Base-by-base conservation (phyloP, 2,113 vertebrate genomes). In the Sclerurus mexicanus region DNA sequence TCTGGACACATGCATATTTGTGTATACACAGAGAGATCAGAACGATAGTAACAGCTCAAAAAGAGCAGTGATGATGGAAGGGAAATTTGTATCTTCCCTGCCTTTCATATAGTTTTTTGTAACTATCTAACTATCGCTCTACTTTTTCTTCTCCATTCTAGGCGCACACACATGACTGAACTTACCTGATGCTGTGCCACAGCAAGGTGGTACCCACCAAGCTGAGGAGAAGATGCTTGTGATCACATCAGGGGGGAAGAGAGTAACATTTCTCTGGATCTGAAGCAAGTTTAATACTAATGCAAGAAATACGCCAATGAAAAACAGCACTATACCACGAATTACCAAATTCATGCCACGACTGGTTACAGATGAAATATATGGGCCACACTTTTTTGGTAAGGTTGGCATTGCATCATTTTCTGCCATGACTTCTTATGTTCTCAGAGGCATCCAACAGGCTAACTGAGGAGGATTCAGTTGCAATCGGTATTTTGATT, bases 131-230 rank as follows among this genome's bases (percentile, higher is more conserved):
- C 33, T 28, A 44, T 31, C 31, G 37, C 53, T 52, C 27, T 68
- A 62, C 40, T 16, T 71, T 42, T 64, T 60, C 24, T 56, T 14
- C 71, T 78, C 89, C 67, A 96, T 1, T 4, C 15, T 73, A 85
- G 55, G 49, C 60, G 87, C 0, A 76, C 7, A 14, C 8, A 90
- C 13, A 23, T 0, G 10, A 87, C 79, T 87, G 66, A 95, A 98
- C 73, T 96, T 97, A 99, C 99, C 99, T 98, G 99, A 98, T 4
- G 99, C 99, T 9, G 98, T 99, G 67, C 99, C 99, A 95, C 99
- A 99, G 97, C 99, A 99, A 6, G 98, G 99, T 3, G 99, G 98
- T 15, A 99, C 99, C 99, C 99, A 99, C 99, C 99, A 99, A 33
- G 99, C 99, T 7, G 99, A 99, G 75, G 99, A 99, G 97, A 99